phyloP scores from a whole-genome alignment of 1,140 invertebrate species.

The Scaptomyza hsui region DNA sequence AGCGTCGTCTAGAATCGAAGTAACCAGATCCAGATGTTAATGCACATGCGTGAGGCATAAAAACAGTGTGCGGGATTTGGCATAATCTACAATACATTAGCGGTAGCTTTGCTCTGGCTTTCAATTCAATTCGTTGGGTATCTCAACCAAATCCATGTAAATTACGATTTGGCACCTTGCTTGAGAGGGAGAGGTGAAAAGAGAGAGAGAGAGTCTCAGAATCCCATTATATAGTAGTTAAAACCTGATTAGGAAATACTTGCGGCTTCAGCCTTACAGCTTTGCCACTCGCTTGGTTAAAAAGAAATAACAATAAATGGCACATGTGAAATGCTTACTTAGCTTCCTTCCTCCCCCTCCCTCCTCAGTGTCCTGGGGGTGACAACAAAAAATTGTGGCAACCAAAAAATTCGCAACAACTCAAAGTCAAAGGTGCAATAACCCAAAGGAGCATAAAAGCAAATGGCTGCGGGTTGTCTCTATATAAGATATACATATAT shows the following conservation, averaged over 20 bases:
- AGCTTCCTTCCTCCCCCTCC: background rate
- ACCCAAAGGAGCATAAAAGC: slow-evolving; percentile 75
- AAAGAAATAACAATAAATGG: slow-evolving; percentile 79
- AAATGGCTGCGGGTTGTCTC: slow-evolving; percentile 69
- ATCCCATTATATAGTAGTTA: slow-evolving; percentile 80
- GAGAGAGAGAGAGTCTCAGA: slow-evolving; percentile 38
- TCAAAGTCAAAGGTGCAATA: slow-evolving; percentile 81
- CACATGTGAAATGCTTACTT: slow-evolving; percentile 67
- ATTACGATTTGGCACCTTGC: slow-evolving; percentile 84
- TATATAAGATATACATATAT: slow-evolving; percentile 18
- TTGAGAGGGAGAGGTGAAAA: slow-evolving; percentile 2
- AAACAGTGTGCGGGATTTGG: slow-evolving; percentile 74
- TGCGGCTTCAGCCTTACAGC: slow-evolving; percentile 52
- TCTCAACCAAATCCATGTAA: slow-evolving; percentile 83
- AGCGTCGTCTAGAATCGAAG: slow-evolving; percentile 33
- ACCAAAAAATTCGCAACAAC: slow-evolving; percentile 50
- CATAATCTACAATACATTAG: slow-evolving; percentile 84
- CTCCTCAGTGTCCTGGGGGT: background rate
- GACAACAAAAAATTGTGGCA: slow-evolving; percentile 11
- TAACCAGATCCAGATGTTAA: slow-evolving; percentile 45
- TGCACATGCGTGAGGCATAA: slow-evolving; percentile 67
- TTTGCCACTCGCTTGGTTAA: slow-evolving; percentile 48
- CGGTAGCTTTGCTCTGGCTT: slow-evolving; percentile 84
- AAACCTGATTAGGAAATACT: slow-evolving; percentile 82
- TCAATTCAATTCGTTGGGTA: slow-evolving; percentile 84